Conservation (phyloP, 2,113 vertebrate genomes). For the Actinemys pallida region DNA sequence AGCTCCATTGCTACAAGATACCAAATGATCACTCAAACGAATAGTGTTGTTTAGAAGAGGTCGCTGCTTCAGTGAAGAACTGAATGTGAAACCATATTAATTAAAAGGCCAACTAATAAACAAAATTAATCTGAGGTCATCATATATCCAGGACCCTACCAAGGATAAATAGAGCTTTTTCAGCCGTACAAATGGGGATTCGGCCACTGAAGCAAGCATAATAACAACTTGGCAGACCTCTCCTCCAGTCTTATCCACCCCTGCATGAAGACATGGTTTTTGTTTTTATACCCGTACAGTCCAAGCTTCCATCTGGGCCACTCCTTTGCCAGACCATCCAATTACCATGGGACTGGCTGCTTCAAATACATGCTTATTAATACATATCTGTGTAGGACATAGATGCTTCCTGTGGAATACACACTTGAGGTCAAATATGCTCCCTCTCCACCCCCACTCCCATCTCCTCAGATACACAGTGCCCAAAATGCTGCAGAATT, state of each 20-base stretch:
- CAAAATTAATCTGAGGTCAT: neutral
- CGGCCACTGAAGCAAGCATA: accelerated
- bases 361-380: neutral
- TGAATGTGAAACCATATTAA: accelerated
- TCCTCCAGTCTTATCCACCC: neutral
- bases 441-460: neutral
- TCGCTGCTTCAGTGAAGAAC: neutral
- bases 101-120: neutral
- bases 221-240: neutral
- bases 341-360: neutral
- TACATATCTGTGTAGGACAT: neutral
- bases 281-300: neutral
- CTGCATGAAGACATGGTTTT: neutral
- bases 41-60: neutral
- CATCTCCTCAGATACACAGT: neutral
- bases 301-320: neutral
- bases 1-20: neutral
- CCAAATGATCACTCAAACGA: neutral
- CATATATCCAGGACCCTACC: too few relatives aligned
- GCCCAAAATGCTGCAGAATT: neutral
- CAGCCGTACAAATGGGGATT: neutral
- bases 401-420: neutral
- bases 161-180: neutral
- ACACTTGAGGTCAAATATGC: neutral
- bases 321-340: neutral